Conservation (phyloP, 1,140 invertebrate species). For the Solenopsis fugax region DNA sequence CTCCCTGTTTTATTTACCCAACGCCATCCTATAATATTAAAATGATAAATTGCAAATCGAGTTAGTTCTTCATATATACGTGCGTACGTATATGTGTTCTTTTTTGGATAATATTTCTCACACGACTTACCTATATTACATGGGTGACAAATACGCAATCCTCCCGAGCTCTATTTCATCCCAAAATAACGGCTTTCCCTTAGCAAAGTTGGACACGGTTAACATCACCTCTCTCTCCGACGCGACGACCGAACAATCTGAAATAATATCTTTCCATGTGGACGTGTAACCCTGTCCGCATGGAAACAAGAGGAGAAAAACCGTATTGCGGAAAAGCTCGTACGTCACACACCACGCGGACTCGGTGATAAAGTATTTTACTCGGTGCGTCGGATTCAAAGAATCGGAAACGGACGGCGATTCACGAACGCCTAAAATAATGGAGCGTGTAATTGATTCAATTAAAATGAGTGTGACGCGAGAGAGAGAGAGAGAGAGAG, state of each 20-base stretch:
- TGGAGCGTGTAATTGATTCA: slow-evolving; percentile 38
- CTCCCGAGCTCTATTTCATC: not conserved
- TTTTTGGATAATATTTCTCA: slow-evolving; percentile 9
- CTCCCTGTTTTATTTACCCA: not conserved
- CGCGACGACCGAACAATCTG: slow-evolving; percentile 14
- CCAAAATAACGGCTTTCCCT: not conserved
- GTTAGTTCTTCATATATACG: not conserved
- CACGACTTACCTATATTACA: slow-evolving; percentile 12
- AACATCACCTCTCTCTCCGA: not conserved
- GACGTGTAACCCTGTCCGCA: not conserved
- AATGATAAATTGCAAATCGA: slow-evolving; percentile 7
- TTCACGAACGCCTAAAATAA: slow-evolving; percentile 25
- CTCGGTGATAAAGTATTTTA: slow-evolving; percentile 40
- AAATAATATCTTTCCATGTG: slow-evolving; percentile 18
- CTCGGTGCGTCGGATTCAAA: not conserved
- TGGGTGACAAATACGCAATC: slow-evolving; percentile 2
- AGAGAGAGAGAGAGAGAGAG: not conserved
- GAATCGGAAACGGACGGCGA: slow-evolving; percentile 4
- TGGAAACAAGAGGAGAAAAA: slow-evolving; percentile 32
- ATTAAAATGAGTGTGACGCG: slow-evolving; percentile 27
- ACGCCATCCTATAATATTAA: not conserved
- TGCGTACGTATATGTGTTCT: not conserved
- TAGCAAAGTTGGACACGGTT: not conserved
- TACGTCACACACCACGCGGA: slow-evolving; percentile 3
- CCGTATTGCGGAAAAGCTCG: not conserved